A percentile compares a stretch with the other conserved stretches of the same genome.
phyloP scores from a whole-genome alignment of 2,113 vertebrate species.

The Merops nubicus region DNA sequence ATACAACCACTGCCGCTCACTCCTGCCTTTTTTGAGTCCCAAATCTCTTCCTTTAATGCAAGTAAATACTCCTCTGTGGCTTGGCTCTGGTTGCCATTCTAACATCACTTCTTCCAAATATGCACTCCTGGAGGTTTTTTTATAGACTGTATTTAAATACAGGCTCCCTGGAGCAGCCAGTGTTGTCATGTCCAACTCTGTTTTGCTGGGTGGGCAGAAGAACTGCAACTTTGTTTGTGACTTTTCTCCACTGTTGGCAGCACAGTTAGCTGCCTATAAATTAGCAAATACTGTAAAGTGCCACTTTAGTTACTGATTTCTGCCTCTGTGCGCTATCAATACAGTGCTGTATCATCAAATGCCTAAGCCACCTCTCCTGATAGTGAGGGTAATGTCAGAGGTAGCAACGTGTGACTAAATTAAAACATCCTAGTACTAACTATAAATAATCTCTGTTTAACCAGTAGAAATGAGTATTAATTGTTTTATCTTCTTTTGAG shows the following conservation, averaged over 20 bases:
- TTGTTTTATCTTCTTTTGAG: background rate
- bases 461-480: background rate
- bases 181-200: background rate
- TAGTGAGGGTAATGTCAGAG: background rate
- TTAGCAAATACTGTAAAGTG: background rate
- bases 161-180: background rate
- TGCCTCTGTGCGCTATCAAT: background rate
- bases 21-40: background rate
- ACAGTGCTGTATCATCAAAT: background rate
- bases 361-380: background rate
- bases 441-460: background rate
- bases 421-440: background rate
- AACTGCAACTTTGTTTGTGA: background rate
- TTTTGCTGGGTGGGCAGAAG: conserved; percentile 8
- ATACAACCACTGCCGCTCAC: background rate
- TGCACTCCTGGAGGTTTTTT: conserved; percentile 13
- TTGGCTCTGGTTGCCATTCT: conserved; percentile 34
- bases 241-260: background rate
- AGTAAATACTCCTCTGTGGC: conserved; percentile 34
- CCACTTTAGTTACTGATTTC: background rate
- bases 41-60: conserved; percentile 38
- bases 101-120: conserved; percentile 51
- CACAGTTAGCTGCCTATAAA: background rate
- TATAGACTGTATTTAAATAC: conserved; percentile 8
- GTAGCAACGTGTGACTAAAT: background rate